Base-by-base conservation (phyloP, 1,140 invertebrate genomes). In the Drosophila erecta region DNA sequence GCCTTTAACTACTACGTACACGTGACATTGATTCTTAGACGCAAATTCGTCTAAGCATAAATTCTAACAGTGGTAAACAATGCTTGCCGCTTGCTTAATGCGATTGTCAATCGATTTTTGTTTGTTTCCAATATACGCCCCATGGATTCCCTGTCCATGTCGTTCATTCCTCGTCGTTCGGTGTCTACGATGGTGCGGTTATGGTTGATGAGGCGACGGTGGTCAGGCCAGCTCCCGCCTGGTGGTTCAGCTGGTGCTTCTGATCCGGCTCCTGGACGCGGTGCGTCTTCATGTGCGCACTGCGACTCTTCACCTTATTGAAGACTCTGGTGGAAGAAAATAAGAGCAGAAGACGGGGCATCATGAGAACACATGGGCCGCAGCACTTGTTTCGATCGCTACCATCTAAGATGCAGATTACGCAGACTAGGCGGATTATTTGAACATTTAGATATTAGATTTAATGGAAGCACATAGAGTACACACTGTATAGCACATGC, bases 211-310 rank as follows among this genome's bases (percentile, higher is more conserved):
- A 10, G 33, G 65, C 24, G 30, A 58, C 44, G 15, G 71, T 49
- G 24, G 70, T 33, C 30, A 66, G 15, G 37, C 43, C 35, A 10
- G 64, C 15, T 56, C 57, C 58, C 20, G 73, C 11, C 65, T 72
- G 65, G 10, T 44, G 35, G 14, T 30, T 41, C 6, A 59, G 62
- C 43, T 84, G 81, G 8, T 67, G 60, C 43, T 75, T 79, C 3
- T 89, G 83, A 78, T 95, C 95, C 71, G 94, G 94, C 84, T 96
- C 95, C 79, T 95, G 95, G 90, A 96, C 95, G 86, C 96, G 95
- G 94, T 99, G 98, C 69, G 97, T 98, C 94, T 99, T 99, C 98
- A 99, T 99, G 93, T 99, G 98, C 58, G 98, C 98, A 94, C 97
- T 98, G 93, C 98, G 95, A 94, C 97, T 98, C 95, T 98, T 98